Conservation (phyloP, 2,113 vertebrate species). For the Barnardius zonarius region DNA sequence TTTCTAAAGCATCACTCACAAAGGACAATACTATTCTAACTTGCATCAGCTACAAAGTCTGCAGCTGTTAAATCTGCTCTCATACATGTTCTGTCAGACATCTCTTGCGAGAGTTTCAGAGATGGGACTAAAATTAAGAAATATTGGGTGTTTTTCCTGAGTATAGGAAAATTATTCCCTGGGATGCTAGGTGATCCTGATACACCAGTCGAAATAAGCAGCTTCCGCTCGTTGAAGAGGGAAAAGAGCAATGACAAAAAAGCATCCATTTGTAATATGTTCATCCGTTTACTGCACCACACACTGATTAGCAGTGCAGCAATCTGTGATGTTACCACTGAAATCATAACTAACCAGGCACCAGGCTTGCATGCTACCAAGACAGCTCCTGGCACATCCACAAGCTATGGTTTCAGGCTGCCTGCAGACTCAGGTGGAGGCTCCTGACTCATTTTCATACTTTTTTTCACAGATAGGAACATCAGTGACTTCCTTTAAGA, state of each 20-base stretch:
- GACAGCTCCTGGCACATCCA: background rate
- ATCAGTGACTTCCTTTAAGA: background rate
- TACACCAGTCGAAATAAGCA: background rate
- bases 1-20: background rate
- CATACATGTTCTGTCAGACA: background rate
- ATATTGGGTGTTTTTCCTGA: background rate
- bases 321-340: background rate
- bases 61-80: background rate
- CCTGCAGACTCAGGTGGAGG: background rate
- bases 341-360: background rate
- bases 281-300: background rate
- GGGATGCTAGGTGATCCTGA: background rate
- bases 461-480: background rate
- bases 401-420: background rate
- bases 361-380: background rate
- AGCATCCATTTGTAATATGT: background rate
- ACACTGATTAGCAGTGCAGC: background rate
- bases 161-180: background rate
- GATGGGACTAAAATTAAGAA: background rate
- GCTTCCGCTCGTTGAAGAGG: background rate
- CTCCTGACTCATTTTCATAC: background rate
- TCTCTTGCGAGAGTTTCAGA: background rate
- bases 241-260: background rate
- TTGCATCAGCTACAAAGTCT: background rate
- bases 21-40: background rate